These are phyloP conservation scores for Triplophysa rosa DNA, from an alignment of 2,113 vertebrate species.

Conservation along the genomic window DNA sequence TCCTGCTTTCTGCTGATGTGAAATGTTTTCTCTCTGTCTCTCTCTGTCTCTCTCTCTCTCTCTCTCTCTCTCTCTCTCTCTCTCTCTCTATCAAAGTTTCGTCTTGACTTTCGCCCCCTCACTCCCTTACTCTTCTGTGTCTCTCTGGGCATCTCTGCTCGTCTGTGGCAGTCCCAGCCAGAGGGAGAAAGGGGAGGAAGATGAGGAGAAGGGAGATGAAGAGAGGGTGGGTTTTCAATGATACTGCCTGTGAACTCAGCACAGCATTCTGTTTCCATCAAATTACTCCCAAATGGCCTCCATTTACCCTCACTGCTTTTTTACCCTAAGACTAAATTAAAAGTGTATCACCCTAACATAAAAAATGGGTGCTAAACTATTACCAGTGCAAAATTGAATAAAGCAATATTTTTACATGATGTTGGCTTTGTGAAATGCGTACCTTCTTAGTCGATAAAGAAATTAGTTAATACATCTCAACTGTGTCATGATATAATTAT, in stretches of 20 bases:
- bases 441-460: neutral
- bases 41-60: conserved; percentile 37
- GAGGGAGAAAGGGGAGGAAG: conserved; percentile 43
- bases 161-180: conserved; percentile 68
- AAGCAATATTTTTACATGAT: conserved; percentile 14
- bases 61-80: conserved; percentile 36
- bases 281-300: conserved; percentile 20
- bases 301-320: conserved; percentile 6
- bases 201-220: conserved; percentile 31
- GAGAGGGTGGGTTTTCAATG: conserved; percentile 61
- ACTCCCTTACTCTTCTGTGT: conserved; percentile 60
- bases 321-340: neutral
- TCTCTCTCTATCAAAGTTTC: conserved; percentile 36
- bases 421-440: neutral
- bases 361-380: neutral
- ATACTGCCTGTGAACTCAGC: conserved; percentile 71
- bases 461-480: neutral
- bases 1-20: conserved; percentile 67
- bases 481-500: neutral
- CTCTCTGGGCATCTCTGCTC: conserved; percentile 73
- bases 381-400: neutral
- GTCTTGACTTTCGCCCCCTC: conserved; percentile 56
- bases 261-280: conserved; percentile 10
- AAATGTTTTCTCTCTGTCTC: conserved; percentile 51
- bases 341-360: neutral